These are phyloP conservation scores for Gymnobelideus leadbeateri DNA, from an alignment of 2,113 vertebrate species.

Conservation along the genomic window DNA sequence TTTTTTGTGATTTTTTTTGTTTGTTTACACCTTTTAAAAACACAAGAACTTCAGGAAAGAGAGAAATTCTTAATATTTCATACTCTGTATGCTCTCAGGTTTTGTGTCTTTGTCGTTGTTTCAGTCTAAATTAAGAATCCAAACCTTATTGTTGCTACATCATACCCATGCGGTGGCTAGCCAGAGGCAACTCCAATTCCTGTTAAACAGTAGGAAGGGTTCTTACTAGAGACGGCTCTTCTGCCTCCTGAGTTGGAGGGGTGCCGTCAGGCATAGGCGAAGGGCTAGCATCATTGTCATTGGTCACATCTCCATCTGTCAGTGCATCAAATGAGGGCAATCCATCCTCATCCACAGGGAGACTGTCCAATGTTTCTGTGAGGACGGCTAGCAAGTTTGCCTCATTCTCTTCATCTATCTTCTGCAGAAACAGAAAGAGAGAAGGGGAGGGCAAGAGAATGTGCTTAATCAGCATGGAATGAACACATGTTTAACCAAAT, in stretches of 20 bases:
- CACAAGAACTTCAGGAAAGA: background rate
- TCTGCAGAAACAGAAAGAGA: conserved; percentile 84
- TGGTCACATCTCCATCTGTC: conserved; percentile 99
- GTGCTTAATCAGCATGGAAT: background rate
- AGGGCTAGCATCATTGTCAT: conserved; percentile 95
- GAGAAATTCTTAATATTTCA: conserved; percentile 40
- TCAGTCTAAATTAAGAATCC: conserved; percentile 81
- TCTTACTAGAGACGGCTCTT: conserved; percentile 99
- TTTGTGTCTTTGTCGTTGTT: conserved; percentile 62
- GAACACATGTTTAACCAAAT: background rate
- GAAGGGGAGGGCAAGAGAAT: conserved; percentile 16
- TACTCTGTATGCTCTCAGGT: background rate
- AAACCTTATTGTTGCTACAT: conserved; percentile 84
- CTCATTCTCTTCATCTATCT: conserved; percentile 99
- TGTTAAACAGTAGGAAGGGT: conserved; percentile 87
- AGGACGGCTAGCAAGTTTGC: conserved; percentile 99
- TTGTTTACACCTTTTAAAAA: background rate
- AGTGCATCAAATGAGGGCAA: conserved; percentile 99
- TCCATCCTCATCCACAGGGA: conserved; percentile 99
- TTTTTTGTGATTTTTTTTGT: background rate
- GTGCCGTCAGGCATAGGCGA: conserved; percentile 94
- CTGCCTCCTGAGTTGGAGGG: conserved; percentile 94
- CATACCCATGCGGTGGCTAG: conserved; percentile 85
- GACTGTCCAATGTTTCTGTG: conserved; percentile 99
- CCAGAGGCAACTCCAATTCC: conserved; percentile 85